These are phyloP conservation scores for Nanger granti DNA, from an alignment of 2,113 vertebrate species.

Conservation along the genomic window DNA sequence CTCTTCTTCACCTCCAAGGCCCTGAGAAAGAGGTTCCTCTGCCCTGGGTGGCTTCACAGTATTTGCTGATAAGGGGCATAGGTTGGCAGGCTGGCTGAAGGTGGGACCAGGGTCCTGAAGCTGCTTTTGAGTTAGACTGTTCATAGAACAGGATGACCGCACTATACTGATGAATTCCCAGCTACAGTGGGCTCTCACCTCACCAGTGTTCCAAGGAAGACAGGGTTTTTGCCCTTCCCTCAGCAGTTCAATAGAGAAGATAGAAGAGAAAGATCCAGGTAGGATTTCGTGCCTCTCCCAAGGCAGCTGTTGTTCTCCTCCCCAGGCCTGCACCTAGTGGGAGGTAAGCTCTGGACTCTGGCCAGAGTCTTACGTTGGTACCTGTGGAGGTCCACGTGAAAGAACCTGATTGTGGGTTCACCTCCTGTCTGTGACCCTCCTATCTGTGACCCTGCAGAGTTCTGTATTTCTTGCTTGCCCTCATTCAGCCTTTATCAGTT, in stretches of 20 bases:
- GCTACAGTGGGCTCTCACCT: not conserved
- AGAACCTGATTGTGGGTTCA: not conserved
- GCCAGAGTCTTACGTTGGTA: not conserved
- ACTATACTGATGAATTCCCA: not conserved
- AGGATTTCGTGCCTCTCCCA: not conserved
- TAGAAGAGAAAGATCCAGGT: not conserved
- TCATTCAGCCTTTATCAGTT: not conserved
- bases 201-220: not conserved
- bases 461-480: not conserved
- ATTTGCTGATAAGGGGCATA: not conserved
- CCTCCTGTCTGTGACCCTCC: not conserved
- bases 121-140: not conserved
- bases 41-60: not conserved
- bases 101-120: not conserved
- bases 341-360: not conserved
- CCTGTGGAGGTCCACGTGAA: not conserved
- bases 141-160: not conserved
- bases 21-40: not conserved
- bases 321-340: too few relatives aligned
- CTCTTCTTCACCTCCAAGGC: not conserved
- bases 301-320: not conserved
- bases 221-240: not conserved
- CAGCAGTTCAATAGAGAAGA: not conserved
- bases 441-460: not conserved
- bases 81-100: not conserved